Base-by-base conservation (phyloP, 1,140 invertebrate species). In the Meloidogyne floridensis region DNA sequence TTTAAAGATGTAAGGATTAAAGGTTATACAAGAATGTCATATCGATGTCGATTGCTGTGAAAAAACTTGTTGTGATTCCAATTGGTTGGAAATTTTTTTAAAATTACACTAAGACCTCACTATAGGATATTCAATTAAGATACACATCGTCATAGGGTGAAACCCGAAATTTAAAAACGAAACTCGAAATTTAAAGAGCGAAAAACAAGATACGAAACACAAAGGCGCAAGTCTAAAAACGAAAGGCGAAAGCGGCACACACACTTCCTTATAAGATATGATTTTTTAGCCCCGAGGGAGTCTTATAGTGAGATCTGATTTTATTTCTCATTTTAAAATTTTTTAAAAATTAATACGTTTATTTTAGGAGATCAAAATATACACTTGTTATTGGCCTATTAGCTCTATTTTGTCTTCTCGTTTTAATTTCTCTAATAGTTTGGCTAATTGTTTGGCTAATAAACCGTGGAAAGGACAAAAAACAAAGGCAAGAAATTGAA, bases 41-140 rank as follows among this genome's bases (percentile, higher is more conserved):
- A 72, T 79, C 9, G 77, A 79, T 7, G 77, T 79, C 2, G 77
- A 72, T 51, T 79, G 77, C 18, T 79, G 77, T 71, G 77, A 79
- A 53, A 42, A 72, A 72, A 79, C 56, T 6, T 79, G 77, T 32
- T 79, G 77, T 18, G 77, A 79, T 72, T 71, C 77, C 1, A 79
- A 79, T 47, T 79, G 77, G 77, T 56, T 43, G 13, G 10, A 43
- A 75, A 75, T 56, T 11, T 53, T 4, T 75, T 53, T 75, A 10
- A 6, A 15, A 73, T 73, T 47, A 15, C 32, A 32, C 32, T 32
- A 32, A 32, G 32, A 32, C 32, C 32, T 32, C 32, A 32, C 1
- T 32, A 32, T 32, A 1, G 32, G 32, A 32, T 32, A 32, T 20
- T 20, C 0, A 32, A 32, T 32, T 32, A 32, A 32, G 32, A 32